Evolutionary conservation across 2,888 invertebrate species (phyloP).

Genomic region (Anagyrus pseudococci): DNA sequence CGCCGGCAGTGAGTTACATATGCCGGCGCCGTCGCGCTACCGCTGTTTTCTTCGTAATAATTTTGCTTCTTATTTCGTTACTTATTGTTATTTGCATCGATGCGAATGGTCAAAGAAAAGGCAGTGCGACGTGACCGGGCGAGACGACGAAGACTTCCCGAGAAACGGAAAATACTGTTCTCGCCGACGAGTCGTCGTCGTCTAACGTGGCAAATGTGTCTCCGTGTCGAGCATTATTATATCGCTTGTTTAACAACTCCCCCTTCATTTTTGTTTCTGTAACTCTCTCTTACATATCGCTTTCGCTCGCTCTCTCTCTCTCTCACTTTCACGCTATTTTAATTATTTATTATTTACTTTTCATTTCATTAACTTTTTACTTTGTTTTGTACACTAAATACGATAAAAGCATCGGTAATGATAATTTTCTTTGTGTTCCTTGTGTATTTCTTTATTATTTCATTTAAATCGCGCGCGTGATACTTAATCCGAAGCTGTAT

Average conservation of each 20-base stretch:
- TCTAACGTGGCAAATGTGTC: slow-evolving; percentile 44
- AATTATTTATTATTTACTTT: slow-evolving; percentile 29
- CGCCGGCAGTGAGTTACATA: slow-evolving; percentile 50
- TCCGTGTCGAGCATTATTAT: slow-evolving; percentile 36
- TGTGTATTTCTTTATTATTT: slow-evolving; percentile 21
- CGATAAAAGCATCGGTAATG: slow-evolving; percentile 40
- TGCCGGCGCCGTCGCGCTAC: slow-evolving; percentile 45
- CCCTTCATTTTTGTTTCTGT: slow-evolving; percentile 12
- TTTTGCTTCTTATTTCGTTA: slow-evolving; percentile 32
- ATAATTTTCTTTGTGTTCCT: slow-evolving; percentile 33
- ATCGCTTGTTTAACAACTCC: slow-evolving; percentile 36
- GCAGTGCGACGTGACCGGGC: slow-evolving; percentile 42
- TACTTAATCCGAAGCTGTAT: slow-evolving; percentile 37
- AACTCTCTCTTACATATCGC: slow-evolving; percentile 9
- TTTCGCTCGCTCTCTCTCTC: slow-evolving; percentile 17
- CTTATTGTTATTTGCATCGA: slow-evolving; percentile 33
- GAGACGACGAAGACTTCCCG: slow-evolving; percentile 24
- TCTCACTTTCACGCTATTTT: slow-evolving; percentile 25
- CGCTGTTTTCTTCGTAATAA: no score
- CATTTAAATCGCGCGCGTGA: slow-evolving; percentile 21
- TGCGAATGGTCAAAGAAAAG: slow-evolving; percentile 50
- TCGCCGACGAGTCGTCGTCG: slow-evolving; percentile 36
- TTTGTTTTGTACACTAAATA: slow-evolving; percentile 40
- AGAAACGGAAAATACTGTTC: slow-evolving; percentile 36
- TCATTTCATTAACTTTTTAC: slow-evolving; percentile 36